These are phyloP conservation scores for Leucoma salicis DNA, from an alignment of 2,888 invertebrate species.

Conservation along the genomic window DNA sequence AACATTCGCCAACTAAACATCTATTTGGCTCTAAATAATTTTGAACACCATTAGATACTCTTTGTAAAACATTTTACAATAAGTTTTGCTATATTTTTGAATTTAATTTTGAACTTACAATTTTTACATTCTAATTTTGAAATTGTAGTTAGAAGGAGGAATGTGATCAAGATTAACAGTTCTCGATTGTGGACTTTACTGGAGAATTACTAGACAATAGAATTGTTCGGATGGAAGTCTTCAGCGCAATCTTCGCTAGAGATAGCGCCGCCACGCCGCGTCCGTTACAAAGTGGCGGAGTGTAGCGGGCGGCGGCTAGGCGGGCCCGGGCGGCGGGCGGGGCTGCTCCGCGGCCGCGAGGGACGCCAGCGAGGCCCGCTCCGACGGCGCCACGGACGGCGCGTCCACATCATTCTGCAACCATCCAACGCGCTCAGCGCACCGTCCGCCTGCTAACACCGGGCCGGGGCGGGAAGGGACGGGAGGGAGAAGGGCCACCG, in stretches of 20 bases:
- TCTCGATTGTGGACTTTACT: constrained; percentile 5
- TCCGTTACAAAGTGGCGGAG: too few relatives aligned
- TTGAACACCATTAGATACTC: constrained; percentile 24
- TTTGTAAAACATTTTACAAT: constrained; percentile 17
- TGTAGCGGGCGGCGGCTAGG: constrained; percentile 20
- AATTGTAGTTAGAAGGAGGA: constrained; percentile 22
- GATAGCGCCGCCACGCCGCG: too few relatives aligned
- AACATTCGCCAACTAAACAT: constrained; percentile 17
- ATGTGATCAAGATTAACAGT: constrained; percentile 27
- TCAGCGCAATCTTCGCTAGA: too few relatives aligned
- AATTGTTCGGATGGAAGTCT: background rate
- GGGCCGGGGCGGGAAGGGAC: constrained; percentile 31
- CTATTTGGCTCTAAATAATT: constrained; percentile 17
- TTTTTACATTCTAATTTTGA: constrained; percentile 14
- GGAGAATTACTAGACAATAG: background rate
- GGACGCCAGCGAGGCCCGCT: constrained; percentile 55
- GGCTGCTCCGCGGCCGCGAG: constrained; percentile 47
- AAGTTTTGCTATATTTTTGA: constrained; percentile 29
- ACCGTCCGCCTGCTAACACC: constrained; percentile 65
- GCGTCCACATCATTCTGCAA: constrained; percentile 81
- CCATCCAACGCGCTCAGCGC: constrained; percentile 76
- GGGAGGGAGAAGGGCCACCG: constrained; percentile 44
- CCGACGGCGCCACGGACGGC: constrained; percentile 70
- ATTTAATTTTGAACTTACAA: constrained; percentile 16
- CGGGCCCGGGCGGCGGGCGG: constrained; percentile 25